Percentiles rank a stretch among this genome's conserved stretches.
Conservation (phyloP, 2,113 vertebrate genomes). For the Ammodytes dubius region DNA sequence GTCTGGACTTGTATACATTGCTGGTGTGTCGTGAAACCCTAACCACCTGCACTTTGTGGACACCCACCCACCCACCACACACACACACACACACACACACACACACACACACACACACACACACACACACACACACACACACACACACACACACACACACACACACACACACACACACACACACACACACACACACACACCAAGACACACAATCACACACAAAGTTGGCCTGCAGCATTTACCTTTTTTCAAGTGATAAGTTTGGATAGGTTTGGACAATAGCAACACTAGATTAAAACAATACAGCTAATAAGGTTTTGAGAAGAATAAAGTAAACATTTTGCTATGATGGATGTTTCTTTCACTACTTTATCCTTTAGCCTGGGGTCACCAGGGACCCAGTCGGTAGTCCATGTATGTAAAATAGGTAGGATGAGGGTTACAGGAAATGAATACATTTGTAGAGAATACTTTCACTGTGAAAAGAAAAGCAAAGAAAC, state of each 20-base stretch:
- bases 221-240: conserved; percentile 18
- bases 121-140: conserved; percentile 32
- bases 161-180: neutral
- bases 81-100: neutral
- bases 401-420: too few relatives aligned
- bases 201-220: neutral
- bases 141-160: conserved; percentile 1
- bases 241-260: neutral
- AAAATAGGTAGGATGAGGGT: too few relatives aligned
- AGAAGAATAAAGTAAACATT: too few relatives aligned
- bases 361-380: too few relatives aligned
- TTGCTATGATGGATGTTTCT: too few relatives aligned
- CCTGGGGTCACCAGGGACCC: too few relatives aligned
- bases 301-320: too few relatives aligned
- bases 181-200: conserved; percentile 1
- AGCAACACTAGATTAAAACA: too few relatives aligned
- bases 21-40: neutral
- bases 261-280: neutral
- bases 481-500: neutral
- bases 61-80: conserved; percentile 25
- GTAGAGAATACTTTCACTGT: neutral
- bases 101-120: neutral
- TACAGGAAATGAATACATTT: too few relatives aligned
- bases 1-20: conserved; percentile 32
- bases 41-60: conserved; percentile 16